Base-by-base conservation (phyloP, 2,797 vertebrate genomes). In the Odontamblyopus lacepedii region DNA sequence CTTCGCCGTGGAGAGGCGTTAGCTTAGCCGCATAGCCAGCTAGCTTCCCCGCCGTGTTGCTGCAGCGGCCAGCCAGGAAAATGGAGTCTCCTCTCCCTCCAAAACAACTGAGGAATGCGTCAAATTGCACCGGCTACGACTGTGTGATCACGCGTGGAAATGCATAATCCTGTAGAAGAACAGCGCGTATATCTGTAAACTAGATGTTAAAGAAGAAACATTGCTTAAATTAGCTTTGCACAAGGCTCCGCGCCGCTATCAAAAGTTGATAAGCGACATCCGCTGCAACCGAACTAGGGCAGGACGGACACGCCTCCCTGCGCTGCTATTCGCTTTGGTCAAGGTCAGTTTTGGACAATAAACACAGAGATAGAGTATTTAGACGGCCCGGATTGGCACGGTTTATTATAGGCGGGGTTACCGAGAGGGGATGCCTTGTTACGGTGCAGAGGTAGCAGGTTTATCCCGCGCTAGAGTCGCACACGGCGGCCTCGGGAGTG, bases 251-350 rank as follows among this genome's bases (percentile, higher is more conserved):
- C 13, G 50, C 74, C 80, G 74, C 65, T 88, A 84, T 87, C 82
- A 88, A 90, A 93, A 93, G 88, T 92, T 92, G 85, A 90, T 84
- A 71, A 48, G 44, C 44, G 44, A 61, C 68, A 76, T 83, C 69
- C 85, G 67, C 32, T 26, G 80, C 88, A 91, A 91, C 90, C 91
- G 8, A 92, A 90, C 92, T 80, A 64, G 0, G 0, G 0, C 0
- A 71, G 57, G 26, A 27, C 13, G 30, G 1, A 66, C 84, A 81
- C 88, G 88, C 91, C 89, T 75, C 79, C 71, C 1, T 0, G 51
- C 6, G 0, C 2, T 32, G 68, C 83, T 30, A 92, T 93, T 91
- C 5, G 91, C 75, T 82, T 44, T 29, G 12, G 63, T 69, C 68
- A 70, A 79, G 68, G 81, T 78, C 74, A 78, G 35, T 89, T 78